Evolutionary conservation across 1,140 invertebrate genomes (phyloP).

Genomic region (Leguminivora glycinivorella): DNA sequence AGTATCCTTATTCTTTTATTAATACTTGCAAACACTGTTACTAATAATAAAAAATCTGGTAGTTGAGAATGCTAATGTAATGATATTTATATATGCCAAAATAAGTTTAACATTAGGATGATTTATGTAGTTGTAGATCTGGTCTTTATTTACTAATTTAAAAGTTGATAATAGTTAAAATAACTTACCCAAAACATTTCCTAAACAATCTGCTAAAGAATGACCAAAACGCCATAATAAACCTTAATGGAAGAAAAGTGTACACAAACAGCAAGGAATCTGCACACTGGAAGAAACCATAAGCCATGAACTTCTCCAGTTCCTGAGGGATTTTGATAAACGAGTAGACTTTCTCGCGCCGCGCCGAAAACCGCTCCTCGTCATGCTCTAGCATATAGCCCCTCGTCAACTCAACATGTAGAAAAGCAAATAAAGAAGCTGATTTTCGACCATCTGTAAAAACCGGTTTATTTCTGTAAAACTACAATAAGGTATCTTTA

Average conservation of each 20-base stretch:
- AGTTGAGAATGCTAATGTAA: no score
- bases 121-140: no score
- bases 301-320: constrained; percentile 95
- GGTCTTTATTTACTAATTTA: no score
- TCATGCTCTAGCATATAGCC: constrained; percentile 96
- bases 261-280: constrained; percentile 99
- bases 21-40: no score
- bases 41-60: no score
- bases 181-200: constrained; percentile 84
- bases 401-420: constrained; percentile 92
- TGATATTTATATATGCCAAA: no score
- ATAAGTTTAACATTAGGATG: neutral
- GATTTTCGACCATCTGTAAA: constrained; percentile 69
- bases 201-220: constrained; percentile 86
- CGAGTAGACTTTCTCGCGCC: constrained; percentile 97
- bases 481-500: constrained; percentile 16
- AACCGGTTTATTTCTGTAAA: constrained; percentile 4
- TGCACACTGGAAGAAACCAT: constrained; percentile 98
- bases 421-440: constrained; percentile 85
- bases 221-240: constrained; percentile 91
- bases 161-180: neutral
- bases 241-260: constrained; percentile 97
- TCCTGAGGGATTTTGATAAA: constrained; percentile 98
- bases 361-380: constrained; percentile 94
- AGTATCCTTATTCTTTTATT: no score